Evolutionary conservation across 1,140 invertebrate genomes (phyloP).

Genomic region (Nasonia giraulti): DNA sequence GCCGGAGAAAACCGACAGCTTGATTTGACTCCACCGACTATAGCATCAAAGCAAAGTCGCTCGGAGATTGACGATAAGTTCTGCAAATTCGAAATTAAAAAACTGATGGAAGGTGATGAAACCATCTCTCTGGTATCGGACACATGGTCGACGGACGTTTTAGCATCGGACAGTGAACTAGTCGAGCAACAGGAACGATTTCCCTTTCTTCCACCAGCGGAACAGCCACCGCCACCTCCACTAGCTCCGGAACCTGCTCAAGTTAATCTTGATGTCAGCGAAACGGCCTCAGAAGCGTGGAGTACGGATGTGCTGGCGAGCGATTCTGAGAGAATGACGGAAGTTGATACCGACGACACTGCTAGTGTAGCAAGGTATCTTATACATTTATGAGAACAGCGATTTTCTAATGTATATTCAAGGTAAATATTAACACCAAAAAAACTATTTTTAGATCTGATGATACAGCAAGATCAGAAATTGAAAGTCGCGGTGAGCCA

Average conservation of each 20-base stretch:
- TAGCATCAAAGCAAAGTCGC: slow-evolving; percentile 82
- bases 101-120: slow-evolving; percentile 90
- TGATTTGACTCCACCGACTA: slow-evolving; percentile 77
- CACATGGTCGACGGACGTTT: slow-evolving; percentile 97
- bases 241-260: slow-evolving; percentile 61
- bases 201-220: slow-evolving; percentile 60
- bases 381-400: not conserved
- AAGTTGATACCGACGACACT: slow-evolving; percentile 89
- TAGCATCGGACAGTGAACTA: slow-evolving; percentile 95
- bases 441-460: slow-evolving; percentile 76
- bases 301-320: slow-evolving; percentile 96
- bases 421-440: not conserved
- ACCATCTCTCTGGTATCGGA: slow-evolving; percentile 96
- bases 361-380: slow-evolving; percentile 80
- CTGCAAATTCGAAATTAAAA: slow-evolving; percentile 98
- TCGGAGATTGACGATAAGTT: slow-evolving; percentile 99
- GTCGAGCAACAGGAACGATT: slow-evolving; percentile 81
- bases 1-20: slow-evolving; percentile 71
- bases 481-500: slow-evolving; percentile 74
- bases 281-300: slow-evolving; percentile 97
- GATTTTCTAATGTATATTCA: slow-evolving; percentile 7
- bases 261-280: slow-evolving; percentile 82
- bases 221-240: slow-evolving; percentile 60
- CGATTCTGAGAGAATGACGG: slow-evolving; percentile 93
- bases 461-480: slow-evolving; percentile 81